Evolutionary conservation across 2,113 vertebrate genomes (phyloP), one percentile per base, ranked within the genome.

Genomic region (pig (Sus scrofa)): DNA sequence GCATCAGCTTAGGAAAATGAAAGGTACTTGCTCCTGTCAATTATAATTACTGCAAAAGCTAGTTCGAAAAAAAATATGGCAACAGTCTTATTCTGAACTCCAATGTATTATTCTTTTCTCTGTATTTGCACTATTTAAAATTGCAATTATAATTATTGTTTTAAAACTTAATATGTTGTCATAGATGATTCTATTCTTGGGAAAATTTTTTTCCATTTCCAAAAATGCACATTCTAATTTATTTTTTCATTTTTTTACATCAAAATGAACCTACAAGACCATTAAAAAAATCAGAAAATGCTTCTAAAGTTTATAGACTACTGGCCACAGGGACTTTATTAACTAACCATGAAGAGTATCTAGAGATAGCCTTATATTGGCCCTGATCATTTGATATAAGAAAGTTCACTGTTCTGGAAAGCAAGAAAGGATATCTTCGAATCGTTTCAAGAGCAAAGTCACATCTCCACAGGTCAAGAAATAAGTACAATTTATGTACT

Each of bases 281-380:
- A 58, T 79, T 63, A 89, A 39, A 92, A 92, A 97, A 92, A 44
- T 87, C 27, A 78, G 32, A 96, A 91, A 89, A 62, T 62, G 73
- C 14, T 81, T 94, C 14, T 50, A 65, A 58, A 78, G 20, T 62
- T 67, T 26, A 65, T 63, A 78, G 44, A 39, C 20, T 77, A 92
- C 86, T 20, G 19, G 13, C 44, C 16, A 39, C 12, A 20, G 10
- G 52, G 52, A 32, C 32, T 70, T 71, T 89, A 22, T 65, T 83
- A 68, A 54, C 52, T 77, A 93, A 79, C n/a, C 54, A 63, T 11
- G 12, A 52, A 82, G 26, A 44, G 22, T 16, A 52, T 58, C 63
- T 39, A 54, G 37, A 83, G 27, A 88, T 39, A 44, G 8, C 30
- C 19, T 63, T 75, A n/a, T 27, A 73, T 85, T 83, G 54, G 32